A percentile compares a stretch with the other conserved stretches of the same genome.
These are phyloP conservation scores for Bicyclus anynana DNA, from an alignment of 1,140 invertebrate species.

Conservation along the genomic window DNA sequence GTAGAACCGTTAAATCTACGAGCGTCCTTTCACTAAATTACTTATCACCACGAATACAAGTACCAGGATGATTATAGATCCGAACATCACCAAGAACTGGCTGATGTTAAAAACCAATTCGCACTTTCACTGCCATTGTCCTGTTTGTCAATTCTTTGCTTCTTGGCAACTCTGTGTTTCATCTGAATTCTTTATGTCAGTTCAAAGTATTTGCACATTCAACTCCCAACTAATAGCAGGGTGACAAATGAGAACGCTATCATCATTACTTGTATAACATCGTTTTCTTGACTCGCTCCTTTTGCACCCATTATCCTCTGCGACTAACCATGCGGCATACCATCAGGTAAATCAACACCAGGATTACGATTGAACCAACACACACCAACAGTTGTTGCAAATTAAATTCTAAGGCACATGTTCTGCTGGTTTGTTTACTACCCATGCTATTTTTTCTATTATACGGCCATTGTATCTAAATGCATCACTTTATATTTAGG, in stretches of 20 bases:
- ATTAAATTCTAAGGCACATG: constrained; percentile 39
- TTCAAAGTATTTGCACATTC: constrained; percentile 60
- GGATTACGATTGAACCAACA: constrained; percentile 49
- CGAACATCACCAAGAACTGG: no score
- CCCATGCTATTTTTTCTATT: constrained; percentile 13
- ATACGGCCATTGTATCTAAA: not conserved
- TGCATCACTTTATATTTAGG: not conserved
- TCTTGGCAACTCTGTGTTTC: no score
- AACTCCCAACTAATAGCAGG: constrained; percentile 46
- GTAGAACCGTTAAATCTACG: no score
- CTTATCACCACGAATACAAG: no score
- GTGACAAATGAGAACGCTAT: constrained; percentile 53
- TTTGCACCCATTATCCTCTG: constrained; percentile 34
- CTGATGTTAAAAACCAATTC: no score
- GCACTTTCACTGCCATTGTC: no score
- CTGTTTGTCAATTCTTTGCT: no score
- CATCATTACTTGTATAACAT: constrained; percentile 42
- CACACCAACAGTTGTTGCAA: constrained; percentile 53
- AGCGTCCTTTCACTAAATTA: no score
- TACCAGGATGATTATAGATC: no score
- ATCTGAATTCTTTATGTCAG: no score
- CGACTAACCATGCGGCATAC: constrained; percentile 53
- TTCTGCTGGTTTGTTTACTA: not conserved
- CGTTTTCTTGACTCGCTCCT: constrained; percentile 33
- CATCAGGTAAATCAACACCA: constrained; percentile 51